Evolutionary conservation across 1,140 invertebrate species (phyloP), one percentile per base, ranked within the genome.

Genomic region (Drosophila pruinosa): DNA sequence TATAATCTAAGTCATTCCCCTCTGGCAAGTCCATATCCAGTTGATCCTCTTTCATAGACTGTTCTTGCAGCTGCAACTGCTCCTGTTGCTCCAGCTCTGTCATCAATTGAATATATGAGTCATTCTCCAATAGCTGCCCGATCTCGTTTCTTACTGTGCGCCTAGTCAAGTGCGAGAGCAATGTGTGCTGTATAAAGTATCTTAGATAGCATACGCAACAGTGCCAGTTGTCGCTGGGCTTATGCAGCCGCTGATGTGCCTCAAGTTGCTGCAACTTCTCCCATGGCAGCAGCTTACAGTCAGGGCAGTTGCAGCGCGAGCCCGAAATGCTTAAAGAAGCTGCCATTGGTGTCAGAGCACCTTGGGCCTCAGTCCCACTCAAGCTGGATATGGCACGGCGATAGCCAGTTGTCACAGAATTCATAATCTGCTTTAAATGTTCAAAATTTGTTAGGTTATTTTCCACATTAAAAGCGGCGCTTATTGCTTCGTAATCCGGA

Each of bases 381-480:
- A 67, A 24, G 3, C 19, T 8, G 3, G 47, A 14, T 4, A 77
- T 6, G 0, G 75, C 54, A 2, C 74, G 54, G 8, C 74, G 50
- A 10, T 77, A 77, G 8, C 74, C 75, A 0, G 74, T 22, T 15
- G 67, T 77, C 5, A 77, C 34, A 3, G 74, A 78, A 4, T 67
- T 75, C 36, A 77, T 17, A 3, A 78, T 72, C 2, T 54, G 47
- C 0, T 2, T 36, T 7, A 75, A 5, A 19, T 52, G 69, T 3
- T 22, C 58, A 8, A 48, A 0, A 2, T 34, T 12, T 0, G 34
- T 10, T 8, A n/a, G 6, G 1, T 19, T 14, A 0, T 4, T 12
- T 4, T 12, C 6, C 0, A 2, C 12, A 6, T 17, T 4, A 2
- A 76, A 71, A 0, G 4, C 36, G 5, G 31, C 7, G 0, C 7